Evolutionary conservation across 2,113 vertebrate species (phyloP).

Genomic region (Entosphenus tridentatus): DNA sequence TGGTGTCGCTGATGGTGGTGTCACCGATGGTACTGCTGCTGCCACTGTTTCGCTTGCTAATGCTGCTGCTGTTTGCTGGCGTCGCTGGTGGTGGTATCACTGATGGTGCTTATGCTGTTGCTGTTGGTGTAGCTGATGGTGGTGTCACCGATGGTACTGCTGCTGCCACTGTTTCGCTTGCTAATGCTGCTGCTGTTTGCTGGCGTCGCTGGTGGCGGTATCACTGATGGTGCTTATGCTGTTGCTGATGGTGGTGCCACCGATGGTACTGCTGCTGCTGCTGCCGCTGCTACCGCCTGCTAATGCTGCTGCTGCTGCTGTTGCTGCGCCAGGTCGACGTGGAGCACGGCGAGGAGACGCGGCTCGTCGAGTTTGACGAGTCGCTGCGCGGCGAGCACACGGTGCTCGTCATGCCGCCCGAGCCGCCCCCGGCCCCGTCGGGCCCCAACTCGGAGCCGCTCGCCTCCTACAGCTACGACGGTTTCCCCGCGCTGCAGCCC

Average conservation of each 20-base stretch:
- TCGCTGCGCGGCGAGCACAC: conserved; percentile 88
- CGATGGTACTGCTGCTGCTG: no score
- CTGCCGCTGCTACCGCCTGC: conserved; percentile 5
- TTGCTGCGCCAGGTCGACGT: conserved; percentile 39
- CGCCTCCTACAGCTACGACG: conserved; percentile 48
- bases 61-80: neutral
- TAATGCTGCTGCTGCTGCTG: neutral
- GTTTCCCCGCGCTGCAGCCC: conserved; percentile 62
- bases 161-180: neutral
- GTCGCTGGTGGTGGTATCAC: no score
- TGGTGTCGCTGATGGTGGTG: no score
- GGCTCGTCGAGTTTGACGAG: conserved; percentile 79
- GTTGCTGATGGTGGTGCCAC: no score
- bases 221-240: no score
- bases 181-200: neutral
- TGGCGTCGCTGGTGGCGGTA: no score
- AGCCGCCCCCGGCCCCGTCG: conserved; percentile 57
- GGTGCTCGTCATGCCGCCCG: conserved; percentile 81
- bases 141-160: no score
- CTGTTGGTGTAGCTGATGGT: no score
- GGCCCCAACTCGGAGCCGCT: conserved; percentile 19
- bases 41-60: neutral
- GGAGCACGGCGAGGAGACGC: conserved; percentile 50
- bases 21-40: no score
- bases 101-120: no score